Evolutionary conservation across 2,888 invertebrate genomes (phyloP).

Genomic region (Ellobium chinense): DNA sequence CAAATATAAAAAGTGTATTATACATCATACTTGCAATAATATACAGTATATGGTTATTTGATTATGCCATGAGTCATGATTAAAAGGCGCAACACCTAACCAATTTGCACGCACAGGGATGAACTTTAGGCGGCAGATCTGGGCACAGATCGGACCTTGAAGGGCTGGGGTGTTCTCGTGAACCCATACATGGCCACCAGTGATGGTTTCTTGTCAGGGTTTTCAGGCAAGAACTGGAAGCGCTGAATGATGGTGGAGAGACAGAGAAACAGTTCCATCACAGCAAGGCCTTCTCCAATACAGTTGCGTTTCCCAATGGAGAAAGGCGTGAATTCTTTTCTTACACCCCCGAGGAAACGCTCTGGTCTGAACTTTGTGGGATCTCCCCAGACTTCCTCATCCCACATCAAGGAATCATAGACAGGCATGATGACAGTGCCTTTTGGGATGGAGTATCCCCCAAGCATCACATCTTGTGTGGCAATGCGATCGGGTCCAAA

Average conservation of each 20-base stretch:
- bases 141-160: constrained; percentile 26
- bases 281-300: constrained; percentile 35
- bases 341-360: constrained; percentile 48
- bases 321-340: constrained; percentile 39
- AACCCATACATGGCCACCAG: constrained; percentile 12
- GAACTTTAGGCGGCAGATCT: too few relatives aligned
- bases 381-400: constrained; percentile 50
- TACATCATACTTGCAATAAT: too few relatives aligned
- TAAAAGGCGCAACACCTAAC: too few relatives aligned
- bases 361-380: constrained; percentile 57
- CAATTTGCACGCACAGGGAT: too few relatives aligned
- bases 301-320: constrained; percentile 35
- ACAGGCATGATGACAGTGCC: constrained; percentile 53
- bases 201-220: constrained; percentile 4
- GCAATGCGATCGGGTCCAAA: constrained; percentile 54
- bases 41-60: too few relatives aligned
- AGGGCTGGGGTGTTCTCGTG: constrained; percentile 17
- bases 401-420: constrained; percentile 50
- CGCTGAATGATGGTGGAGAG: constrained; percentile 34
- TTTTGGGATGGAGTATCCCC: constrained; percentile 63
- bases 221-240: constrained; percentile 10
- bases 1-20: too few relatives aligned
- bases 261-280: constrained; percentile 26
- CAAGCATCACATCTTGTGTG: constrained; percentile 55
- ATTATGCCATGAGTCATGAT: too few relatives aligned